Evolutionary conservation across 1,140 invertebrate genomes (phyloP).

Genomic region (Anadara kagoshimensis): DNA sequence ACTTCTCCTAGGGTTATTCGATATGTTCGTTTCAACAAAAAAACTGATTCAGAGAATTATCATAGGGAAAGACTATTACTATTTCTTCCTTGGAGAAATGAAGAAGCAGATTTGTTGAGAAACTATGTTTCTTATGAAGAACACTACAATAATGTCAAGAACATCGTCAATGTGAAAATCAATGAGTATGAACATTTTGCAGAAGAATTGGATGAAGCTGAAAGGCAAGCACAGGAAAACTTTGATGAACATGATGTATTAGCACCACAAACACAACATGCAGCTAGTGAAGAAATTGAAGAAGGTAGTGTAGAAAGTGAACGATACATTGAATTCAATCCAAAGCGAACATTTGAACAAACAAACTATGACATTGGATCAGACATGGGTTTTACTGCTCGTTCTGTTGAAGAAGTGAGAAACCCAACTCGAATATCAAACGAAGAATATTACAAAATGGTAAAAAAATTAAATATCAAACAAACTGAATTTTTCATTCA

Average conservation of each 20-base stretch:
- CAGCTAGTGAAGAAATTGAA: constrained; percentile 5
- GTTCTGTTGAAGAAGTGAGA: not conserved
- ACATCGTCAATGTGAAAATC: not conserved
- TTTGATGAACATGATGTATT: constrained; percentile 18
- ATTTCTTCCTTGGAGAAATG: constrained; percentile 17
- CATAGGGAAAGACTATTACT: constrained; percentile 22
- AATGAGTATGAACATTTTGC: constrained; percentile 5
- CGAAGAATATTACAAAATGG: constrained; percentile 5
- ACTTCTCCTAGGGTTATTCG: constrained; percentile 19
- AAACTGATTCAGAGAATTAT: constrained; percentile 24
- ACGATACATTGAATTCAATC: constrained; percentile 1
- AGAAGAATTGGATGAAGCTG: constrained; percentile 22
- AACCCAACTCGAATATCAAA: constrained; percentile 7
- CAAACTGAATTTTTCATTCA: constrained; percentile 30
- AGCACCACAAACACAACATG: constrained; percentile 21
- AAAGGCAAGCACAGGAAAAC: constrained; percentile 16
- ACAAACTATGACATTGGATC: not conserved
- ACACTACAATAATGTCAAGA: not conserved
- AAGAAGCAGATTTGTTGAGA: no score
- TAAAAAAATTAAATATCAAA: constrained; percentile 22
- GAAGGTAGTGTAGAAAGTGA: not conserved
- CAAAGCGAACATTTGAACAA: not conserved
- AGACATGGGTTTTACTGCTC: not conserved
- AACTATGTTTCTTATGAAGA: no score
- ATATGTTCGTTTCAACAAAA: constrained; percentile 21